Evolutionary conservation across 2,113 vertebrate genomes (phyloP), one percentile per base, ranked within the genome.

Genomic region (Oxyruncus cristatus): DNA sequence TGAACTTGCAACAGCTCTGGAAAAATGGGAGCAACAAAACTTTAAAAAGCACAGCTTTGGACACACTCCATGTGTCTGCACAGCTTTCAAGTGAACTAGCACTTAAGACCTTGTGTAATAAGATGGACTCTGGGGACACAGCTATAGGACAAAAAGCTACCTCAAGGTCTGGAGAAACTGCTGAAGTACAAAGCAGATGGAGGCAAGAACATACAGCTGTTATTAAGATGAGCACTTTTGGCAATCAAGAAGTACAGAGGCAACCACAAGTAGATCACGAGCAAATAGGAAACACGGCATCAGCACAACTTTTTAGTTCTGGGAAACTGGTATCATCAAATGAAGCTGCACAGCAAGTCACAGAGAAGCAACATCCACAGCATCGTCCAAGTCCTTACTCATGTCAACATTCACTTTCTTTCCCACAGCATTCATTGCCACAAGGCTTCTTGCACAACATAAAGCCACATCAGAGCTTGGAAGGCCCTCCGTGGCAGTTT

Each of bases 91-190:
- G 96, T 83, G 78, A 98, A 98, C 88, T 98, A 98, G 97, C 98
- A 98, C 97, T 98, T 97, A 97, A 97, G 97, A 98, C 97, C 97
- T 98, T 97, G 97, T 98, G 91, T 97, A 97, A 97, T 78, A 98
- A 98, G 97, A 99, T 99, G 99, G 99, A 99, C 97, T 98, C 98
- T 95, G 99, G 97, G 95, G 99, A 99, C 96, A 98, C 98, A 70
- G 97, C 98, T 98, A 97, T 98, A 92, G 99, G 98, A 96, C 98
- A 99, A 97, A 99, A 99, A 97, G 98, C 98, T 98, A 98, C 98
- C 95, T 99, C 98, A 97, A 99, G 98, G 98, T 98, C 98, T 96
- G 98, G 98, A 98, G 99, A 99, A 98, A 98, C 98, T 97, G 98
- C 96, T 85, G 97, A 98, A 93, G 98, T 98, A 93, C 98, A 98